phyloP scores from a whole-genome alignment of 2,113 vertebrate genomes.

The Larimichthys crocea region DNA sequence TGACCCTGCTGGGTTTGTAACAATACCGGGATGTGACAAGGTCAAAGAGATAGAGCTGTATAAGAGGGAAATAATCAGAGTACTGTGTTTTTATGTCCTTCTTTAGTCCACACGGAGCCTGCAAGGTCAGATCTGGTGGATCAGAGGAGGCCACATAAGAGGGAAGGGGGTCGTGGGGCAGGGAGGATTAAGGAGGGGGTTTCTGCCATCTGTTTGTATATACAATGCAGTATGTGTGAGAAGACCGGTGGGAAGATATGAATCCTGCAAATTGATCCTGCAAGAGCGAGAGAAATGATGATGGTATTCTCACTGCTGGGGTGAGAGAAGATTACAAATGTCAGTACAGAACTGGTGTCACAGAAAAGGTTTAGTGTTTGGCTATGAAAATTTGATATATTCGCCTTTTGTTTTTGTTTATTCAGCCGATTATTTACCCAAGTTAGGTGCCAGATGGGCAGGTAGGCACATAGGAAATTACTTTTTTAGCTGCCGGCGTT shows the following conservation, averaged over 20 bases:
- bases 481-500: not conserved
- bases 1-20: slow-evolving; percentile 12
- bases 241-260: slow-evolving; percentile 38
- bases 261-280: slow-evolving; percentile 41
- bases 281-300: slow-evolving; percentile 23
- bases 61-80: slow-evolving; percentile 19
- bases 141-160: slow-evolving; percentile 33
- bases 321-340: slow-evolving; percentile 30
- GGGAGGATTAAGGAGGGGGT: slow-evolving; percentile 48
- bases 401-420: too few species aligned
- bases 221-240: slow-evolving; percentile 31
- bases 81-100: slow-evolving; percentile 7
- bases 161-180: not conserved
- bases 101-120: not conserved
- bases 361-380: not conserved
- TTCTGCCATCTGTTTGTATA: slow-evolving; percentile 63
- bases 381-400: not conserved
- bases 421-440: not conserved
- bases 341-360: not conserved
- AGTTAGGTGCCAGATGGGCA: not conserved
- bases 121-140: slow-evolving; percentile 47
- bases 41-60: slow-evolving; percentile 38
- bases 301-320: slow-evolving; percentile 29
- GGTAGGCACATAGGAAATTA: not conserved
- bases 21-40: slow-evolving; percentile 1